Evolutionary conservation across 2,888 invertebrate genomes (phyloP).

Genomic region (Beris morrisii): DNA sequence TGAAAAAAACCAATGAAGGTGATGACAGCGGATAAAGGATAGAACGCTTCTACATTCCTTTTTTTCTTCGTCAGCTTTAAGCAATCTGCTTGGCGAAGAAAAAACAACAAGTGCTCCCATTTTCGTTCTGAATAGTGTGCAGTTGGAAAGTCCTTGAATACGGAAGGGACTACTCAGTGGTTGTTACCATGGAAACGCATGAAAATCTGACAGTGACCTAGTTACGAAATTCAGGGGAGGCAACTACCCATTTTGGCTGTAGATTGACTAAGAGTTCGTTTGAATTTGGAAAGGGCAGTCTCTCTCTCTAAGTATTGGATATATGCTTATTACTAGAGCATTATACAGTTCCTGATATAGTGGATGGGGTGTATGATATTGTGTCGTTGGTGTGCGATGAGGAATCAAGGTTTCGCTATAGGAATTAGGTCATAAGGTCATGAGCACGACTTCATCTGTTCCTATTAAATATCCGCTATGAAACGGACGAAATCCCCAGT

Average conservation of each 20-base stretch:
- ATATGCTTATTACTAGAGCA: conserved; percentile 16
- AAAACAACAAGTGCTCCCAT: neutral
- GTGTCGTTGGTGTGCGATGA: neutral
- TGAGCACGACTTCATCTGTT: conserved; percentile 16
- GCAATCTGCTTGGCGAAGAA: too few species aligned
- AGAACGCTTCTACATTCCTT: too few species aligned
- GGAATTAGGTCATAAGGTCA: conserved; percentile 29
- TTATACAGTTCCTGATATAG: conserved; percentile 10
- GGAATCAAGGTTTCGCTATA: neutral
- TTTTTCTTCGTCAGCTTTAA: too few species aligned
- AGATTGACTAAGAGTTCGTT: too few species aligned
- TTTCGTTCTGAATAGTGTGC: neutral
- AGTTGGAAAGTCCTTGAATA: neutral
- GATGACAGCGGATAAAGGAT: too few species aligned
- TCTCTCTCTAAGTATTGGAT: conserved; percentile 1
- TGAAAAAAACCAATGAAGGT: too few species aligned
- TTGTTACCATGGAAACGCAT: too few species aligned
- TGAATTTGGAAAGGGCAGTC: conserved; percentile 1
- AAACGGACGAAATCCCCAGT: too few species aligned
- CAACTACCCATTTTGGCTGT: too few species aligned
- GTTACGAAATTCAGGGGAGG: too few species aligned
- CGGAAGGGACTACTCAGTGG: too few species aligned
- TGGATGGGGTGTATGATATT: neutral
- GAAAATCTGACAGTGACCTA: too few species aligned
- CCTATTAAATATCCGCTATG: conserved; percentile 13